These are phyloP conservation scores for Engystomops pustulosus DNA, from an alignment of 2,113 vertebrate species.

Conservation along the genomic window DNA sequence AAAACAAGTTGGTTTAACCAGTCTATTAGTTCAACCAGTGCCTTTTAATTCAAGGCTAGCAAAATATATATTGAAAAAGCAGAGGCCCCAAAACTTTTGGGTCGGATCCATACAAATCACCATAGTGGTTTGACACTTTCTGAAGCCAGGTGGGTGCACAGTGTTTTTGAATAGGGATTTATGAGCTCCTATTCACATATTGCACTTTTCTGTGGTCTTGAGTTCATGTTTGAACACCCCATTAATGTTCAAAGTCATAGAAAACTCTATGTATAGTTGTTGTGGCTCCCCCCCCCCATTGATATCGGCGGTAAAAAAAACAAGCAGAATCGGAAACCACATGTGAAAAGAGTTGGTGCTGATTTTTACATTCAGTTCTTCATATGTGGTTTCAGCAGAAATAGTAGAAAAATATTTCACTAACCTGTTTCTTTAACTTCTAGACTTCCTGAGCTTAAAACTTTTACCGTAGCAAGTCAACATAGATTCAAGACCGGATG, in stretches of 20 bases:
- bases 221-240: not conserved
- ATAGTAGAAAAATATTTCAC: not conserved
- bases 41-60: no score
- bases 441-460: not conserved
- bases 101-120: not conserved
- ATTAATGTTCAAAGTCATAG: not conserved
- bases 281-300: not conserved
- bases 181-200: not conserved
- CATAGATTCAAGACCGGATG: not conserved
- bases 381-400: conserved; percentile 6
- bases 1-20: no score
- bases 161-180: not conserved
- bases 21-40: no score
- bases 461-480: not conserved
- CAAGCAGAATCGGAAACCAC: not conserved
- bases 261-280: not conserved
- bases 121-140: not conserved
- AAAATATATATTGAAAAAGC: no score
- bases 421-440: not conserved
- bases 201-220: not conserved
- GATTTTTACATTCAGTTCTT: conserved; percentile 6
- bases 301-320: not conserved
- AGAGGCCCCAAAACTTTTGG: no score
- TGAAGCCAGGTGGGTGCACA: not conserved
- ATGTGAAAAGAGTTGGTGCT: not conserved